Percentiles rank a stretch among this genome's conserved stretches.
Evolutionary conservation across 2,888 invertebrate species (phyloP).

Genomic region (Monochamus alternatus): DNA sequence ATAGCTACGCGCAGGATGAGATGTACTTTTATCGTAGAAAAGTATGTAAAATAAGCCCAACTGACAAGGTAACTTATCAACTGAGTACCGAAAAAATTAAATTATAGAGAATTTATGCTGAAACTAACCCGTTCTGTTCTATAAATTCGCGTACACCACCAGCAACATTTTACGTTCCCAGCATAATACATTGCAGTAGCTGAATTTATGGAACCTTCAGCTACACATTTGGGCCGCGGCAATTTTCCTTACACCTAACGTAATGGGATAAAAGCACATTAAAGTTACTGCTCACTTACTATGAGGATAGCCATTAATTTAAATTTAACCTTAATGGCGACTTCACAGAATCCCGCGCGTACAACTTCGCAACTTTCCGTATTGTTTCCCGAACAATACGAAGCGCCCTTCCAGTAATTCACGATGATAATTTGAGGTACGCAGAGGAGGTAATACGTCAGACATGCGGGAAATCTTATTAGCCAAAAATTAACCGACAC

Average conservation of each 20-base stretch:
- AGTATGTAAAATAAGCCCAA: too few relatives aligned
- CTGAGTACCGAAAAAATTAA: too few relatives aligned
- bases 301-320: conserved; percentile 7
- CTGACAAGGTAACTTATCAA: too few relatives aligned
- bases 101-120: too few relatives aligned
- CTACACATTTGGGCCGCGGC: conserved; percentile 7
- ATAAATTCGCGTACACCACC: neutral
- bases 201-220: conserved; percentile 5
- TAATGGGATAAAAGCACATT: conserved; percentile 13
- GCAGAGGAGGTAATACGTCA: too few relatives aligned
- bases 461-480: too few relatives aligned
- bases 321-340: conserved; percentile 11
- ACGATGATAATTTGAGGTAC: too few relatives aligned
- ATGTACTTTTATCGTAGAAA: too few relatives aligned
- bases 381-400: conserved; percentile 11
- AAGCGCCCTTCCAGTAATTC: neutral
- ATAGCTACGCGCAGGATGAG: too few relatives aligned
- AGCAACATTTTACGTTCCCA: neutral
- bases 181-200: neutral
- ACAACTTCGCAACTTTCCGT: conserved; percentile 4
- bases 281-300: conserved; percentile 8
- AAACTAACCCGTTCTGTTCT: neutral
- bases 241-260: conserved; percentile 10
- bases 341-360: neutral
- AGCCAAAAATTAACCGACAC: too few relatives aligned